Conservation (phyloP, 2,888 invertebrate species). For the Alsophila aescularia region DNA sequence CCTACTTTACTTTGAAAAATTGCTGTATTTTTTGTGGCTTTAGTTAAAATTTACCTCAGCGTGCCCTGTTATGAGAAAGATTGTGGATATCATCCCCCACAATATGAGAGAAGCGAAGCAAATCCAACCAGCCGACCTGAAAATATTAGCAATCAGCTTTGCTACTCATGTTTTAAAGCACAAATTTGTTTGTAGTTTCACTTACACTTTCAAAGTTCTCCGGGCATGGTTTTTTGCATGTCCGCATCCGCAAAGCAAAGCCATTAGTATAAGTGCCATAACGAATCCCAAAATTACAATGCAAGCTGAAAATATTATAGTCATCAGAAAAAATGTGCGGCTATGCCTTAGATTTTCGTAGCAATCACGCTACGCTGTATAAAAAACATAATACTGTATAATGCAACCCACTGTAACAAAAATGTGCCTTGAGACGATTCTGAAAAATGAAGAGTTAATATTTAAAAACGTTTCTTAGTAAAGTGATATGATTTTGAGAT, state of each 20-base stretch:
- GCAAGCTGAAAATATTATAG: slow-evolving; percentile 58
- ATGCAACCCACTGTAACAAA: slow-evolving; percentile 10
- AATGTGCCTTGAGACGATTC: not conserved
- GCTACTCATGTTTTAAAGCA: not conserved
- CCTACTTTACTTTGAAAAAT: slow-evolving; percentile 32
- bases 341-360: slow-evolving; percentile 30
- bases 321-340: slow-evolving; percentile 22
- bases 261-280: slow-evolving; percentile 76
- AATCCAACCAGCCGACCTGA: slow-evolving; percentile 83
- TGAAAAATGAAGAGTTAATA: slow-evolving; percentile 4
- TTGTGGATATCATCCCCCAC: slow-evolving; percentile 84
- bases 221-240: slow-evolving; percentile 68
- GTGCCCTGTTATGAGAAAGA: slow-evolving; percentile 86
- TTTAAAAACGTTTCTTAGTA: too few relatives aligned
- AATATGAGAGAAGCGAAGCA: slow-evolving; percentile 84
- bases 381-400: slow-evolving; percentile 38
- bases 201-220: slow-evolving; percentile 75
- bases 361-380: slow-evolving; percentile 17
- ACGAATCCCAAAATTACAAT: slow-evolving; percentile 70
- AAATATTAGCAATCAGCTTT: slow-evolving; percentile 32
- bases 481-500: too few relatives aligned
- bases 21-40: slow-evolving; percentile 6
- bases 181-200: slow-evolving; percentile 28
- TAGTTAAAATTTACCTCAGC: slow-evolving; percentile 76
- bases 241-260: slow-evolving; percentile 78